Evolutionary conservation across 1,140 invertebrate genomes (phyloP).

Genomic region (Zaprionus gabonicus): DNA sequence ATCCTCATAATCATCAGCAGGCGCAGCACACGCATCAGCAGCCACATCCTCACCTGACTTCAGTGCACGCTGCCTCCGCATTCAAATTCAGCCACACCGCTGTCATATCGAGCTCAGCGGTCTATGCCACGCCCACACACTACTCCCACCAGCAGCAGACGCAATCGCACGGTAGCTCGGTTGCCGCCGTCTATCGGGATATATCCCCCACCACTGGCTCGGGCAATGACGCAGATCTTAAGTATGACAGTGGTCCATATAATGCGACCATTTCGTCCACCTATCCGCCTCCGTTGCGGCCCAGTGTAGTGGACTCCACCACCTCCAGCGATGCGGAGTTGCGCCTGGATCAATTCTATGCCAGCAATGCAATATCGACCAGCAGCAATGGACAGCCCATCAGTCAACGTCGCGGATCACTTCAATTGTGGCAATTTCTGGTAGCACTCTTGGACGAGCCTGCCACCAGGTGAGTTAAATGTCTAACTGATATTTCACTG

Average conservation of each 20-base stretch:
- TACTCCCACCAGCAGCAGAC: conserved; percentile 66
- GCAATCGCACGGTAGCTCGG: conserved; percentile 38
- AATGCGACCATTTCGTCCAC: conserved; percentile 78
- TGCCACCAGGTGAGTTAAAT: conserved; percentile 78
- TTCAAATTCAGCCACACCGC: conserved; percentile 78
- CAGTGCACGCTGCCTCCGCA: conserved; percentile 65
- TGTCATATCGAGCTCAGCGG: conserved; percentile 72
- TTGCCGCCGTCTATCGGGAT: conserved; percentile 57
- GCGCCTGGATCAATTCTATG: conserved; percentile 75
- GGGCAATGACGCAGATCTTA: conserved; percentile 61
- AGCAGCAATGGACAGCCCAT: conserved; percentile 72
- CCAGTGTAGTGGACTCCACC: conserved; percentile 74
- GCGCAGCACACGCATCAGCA: conserved; percentile 61
- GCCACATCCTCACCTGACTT: conserved; percentile 61
- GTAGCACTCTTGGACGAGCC: conserved; percentile 95
- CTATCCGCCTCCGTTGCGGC: conserved; percentile 64
- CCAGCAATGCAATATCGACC: conserved; percentile 73
- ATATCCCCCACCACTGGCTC: conserved; percentile 51
- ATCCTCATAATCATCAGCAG: conserved; percentile 49
- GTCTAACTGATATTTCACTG: too few species aligned
- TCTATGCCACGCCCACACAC: conserved; percentile 64
- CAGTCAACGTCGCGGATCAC: conserved; percentile 89
- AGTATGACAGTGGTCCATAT: conserved; percentile 79
- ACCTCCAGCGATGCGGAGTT: conserved; percentile 79
- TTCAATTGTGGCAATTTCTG: conserved; percentile 97